Conservation (phyloP, 2,797 vertebrate genomes). For the Neostethus bicornis region DNA sequence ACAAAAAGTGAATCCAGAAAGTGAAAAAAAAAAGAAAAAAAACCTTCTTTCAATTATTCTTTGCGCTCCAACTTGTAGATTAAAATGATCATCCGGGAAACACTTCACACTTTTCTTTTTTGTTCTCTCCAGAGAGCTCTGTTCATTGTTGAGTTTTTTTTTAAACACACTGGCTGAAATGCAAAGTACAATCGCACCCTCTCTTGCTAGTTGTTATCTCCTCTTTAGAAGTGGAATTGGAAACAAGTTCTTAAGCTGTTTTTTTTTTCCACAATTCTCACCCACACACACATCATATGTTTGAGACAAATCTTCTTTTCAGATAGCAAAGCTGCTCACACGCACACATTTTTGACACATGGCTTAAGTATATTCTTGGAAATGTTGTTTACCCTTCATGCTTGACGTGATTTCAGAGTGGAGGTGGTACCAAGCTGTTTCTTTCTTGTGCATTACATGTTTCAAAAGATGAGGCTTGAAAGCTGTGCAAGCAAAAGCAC, state of each 20-base stretch:
- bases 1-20: constrained; percentile 31
- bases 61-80: constrained; percentile 38
- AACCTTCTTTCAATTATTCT: constrained; percentile 54
- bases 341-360: constrained; percentile 36
- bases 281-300: constrained; percentile 21
- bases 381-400: constrained; percentile 71
- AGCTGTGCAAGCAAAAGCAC: constrained; percentile 44
- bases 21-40: background rate
- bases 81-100: constrained; percentile 52
- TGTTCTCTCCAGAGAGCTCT: constrained; percentile 43
- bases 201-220: constrained; percentile 60
- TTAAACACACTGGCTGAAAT: constrained; percentile 41
- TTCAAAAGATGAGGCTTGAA: constrained; percentile 60
- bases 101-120: constrained; percentile 32
- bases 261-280: constrained; percentile 33
- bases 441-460: constrained; percentile 44
- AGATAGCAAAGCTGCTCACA: constrained; percentile 10
- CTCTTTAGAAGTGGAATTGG: constrained; percentile 57
- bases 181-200: constrained; percentile 54
- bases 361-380: constrained; percentile 40
- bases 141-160: constrained; percentile 45
- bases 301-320: constrained; percentile 13
- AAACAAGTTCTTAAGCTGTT: constrained; percentile 53
- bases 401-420: constrained; percentile 60
- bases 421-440: constrained; percentile 60